Percentiles rank a stretch among this genome's conserved stretches.
Conservation (phyloP, 2,888 invertebrate species). For the Pristionchus mayeri region DNA sequence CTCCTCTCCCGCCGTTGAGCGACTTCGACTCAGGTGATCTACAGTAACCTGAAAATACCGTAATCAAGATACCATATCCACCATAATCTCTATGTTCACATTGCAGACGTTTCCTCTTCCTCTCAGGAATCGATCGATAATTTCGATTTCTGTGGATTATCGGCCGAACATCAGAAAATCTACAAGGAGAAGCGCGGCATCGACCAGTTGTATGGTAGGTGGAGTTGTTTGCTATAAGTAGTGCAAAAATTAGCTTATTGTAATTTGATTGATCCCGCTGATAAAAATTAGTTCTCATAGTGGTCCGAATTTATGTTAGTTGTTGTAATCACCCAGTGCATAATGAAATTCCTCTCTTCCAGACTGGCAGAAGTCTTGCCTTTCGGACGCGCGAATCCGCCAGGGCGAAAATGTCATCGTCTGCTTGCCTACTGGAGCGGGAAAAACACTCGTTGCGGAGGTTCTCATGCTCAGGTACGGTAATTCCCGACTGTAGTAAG, state of each 20-base stretch:
- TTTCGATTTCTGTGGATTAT: conserved; percentile 38
- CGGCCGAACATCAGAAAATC: conserved; percentile 46
- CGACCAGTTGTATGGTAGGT: conserved; percentile 61
- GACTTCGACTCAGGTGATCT: conserved; percentile 26
- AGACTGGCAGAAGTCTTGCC: conserved; percentile 96
- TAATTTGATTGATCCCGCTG: too few species aligned
- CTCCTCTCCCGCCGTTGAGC: background rate
- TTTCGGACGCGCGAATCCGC: conserved; percentile 85
- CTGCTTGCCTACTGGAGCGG: conserved; percentile 94
- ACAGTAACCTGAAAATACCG: background rate
- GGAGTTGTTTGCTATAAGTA: too few species aligned
- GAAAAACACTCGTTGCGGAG: conserved; percentile 96
- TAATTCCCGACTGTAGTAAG: background rate
- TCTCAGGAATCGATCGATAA: conserved; percentile 30
- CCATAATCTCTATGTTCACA: background rate
- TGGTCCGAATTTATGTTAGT: too few species aligned
- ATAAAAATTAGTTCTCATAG: too few species aligned
- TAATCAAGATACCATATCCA: background rate
- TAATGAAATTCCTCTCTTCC: too few species aligned
- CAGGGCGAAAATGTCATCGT: conserved; percentile 88
- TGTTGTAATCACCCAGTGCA: too few species aligned
- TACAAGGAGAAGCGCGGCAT: conserved; percentile 64
- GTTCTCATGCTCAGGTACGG: conserved; percentile 88
- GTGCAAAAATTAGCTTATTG: too few species aligned
- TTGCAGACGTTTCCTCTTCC: conserved; percentile 25